Evolutionary conservation across 2,888 invertebrate species (phyloP).

Genomic region (Meiosimyza decipiens): DNA sequence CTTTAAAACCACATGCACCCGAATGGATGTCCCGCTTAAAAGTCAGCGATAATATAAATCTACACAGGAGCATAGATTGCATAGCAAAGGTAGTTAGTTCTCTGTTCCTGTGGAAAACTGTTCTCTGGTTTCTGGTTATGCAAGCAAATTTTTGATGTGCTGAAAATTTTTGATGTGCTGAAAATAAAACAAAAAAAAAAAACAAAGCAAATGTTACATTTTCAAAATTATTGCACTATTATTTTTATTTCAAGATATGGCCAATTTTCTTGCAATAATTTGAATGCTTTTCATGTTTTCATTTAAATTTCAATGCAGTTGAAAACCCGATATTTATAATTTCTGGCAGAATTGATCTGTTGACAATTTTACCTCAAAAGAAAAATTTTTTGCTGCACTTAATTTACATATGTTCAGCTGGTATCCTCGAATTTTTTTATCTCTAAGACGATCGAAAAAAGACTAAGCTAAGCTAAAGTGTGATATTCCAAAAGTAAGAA

Average conservation of each 20-base stretch:
- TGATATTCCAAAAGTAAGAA: no score
- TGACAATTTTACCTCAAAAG: no score
- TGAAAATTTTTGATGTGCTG: conserved; percentile 2
- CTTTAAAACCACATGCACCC: conserved; percentile 68
- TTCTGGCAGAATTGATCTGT: no score
- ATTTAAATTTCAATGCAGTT: no score
- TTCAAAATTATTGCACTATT: neutral
- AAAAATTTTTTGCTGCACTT: no score
- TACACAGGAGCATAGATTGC: conserved; percentile 84
- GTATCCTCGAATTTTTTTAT: no score
- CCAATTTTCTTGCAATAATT: neutral
- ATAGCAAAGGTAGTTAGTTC: conserved; percentile 48
- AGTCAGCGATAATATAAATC: conserved; percentile 70
- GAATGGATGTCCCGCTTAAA: conserved; percentile 77
- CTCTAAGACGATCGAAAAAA: no score
- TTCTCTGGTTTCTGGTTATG: neutral
- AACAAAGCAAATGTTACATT: conserved; percentile 7
- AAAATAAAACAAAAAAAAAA: conserved; percentile 8
- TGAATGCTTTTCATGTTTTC: no score
- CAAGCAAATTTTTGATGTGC: conserved; percentile 8
- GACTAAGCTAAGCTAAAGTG: no score
- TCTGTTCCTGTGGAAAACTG: conserved; percentile 12
- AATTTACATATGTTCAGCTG: no score
- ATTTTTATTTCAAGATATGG: neutral
- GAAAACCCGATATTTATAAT: no score